phyloP scores from a whole-genome alignment of 2,888 invertebrate species.

The Hirtodrosophila duncani region DNA sequence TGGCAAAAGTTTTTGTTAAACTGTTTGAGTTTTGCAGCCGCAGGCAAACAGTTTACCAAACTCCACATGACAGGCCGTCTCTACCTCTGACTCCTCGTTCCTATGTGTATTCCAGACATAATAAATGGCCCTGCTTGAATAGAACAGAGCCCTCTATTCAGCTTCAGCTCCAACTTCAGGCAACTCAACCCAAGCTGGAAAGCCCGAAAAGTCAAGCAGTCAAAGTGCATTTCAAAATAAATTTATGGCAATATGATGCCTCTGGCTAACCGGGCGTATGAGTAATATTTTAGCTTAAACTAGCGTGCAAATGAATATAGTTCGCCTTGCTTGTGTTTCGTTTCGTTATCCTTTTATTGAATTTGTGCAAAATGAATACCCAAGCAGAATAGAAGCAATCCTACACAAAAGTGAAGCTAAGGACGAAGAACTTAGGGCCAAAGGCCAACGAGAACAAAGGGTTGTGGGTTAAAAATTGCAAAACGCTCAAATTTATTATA shows the following conservation, averaged over 20 bases:
- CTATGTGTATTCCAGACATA: too few relatives aligned
- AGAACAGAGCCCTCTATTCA: too few relatives aligned
- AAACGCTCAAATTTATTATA: slow-evolving; percentile 39
- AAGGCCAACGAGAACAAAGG: slow-evolving; percentile 7
- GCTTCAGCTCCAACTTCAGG: slow-evolving; percentile 16
- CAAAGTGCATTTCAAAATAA: slow-evolving; percentile 58
- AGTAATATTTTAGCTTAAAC: slow-evolving; percentile 44
- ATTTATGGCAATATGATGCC: slow-evolving; percentile 42
- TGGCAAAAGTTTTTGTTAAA: slow-evolving; percentile 46
- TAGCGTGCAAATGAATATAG: slow-evolving; percentile 39
- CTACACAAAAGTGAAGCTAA: not conserved
- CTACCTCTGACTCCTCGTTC: not conserved
- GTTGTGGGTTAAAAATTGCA: slow-evolving; percentile 34
- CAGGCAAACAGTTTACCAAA: slow-evolving; percentile 58
- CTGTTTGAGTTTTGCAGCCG: slow-evolving; percentile 47
- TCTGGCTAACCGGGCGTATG: slow-evolving; percentile 40
- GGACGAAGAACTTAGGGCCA: not conserved
- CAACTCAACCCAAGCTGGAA: too few relatives aligned
- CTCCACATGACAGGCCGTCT: slow-evolving; percentile 34
- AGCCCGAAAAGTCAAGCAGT: slow-evolving; percentile 63
- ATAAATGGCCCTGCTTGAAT: slow-evolving; percentile 4
- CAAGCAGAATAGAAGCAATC: not conserved
- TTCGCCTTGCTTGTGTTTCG: slow-evolving; percentile 9
- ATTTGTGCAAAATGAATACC: slow-evolving; percentile 17
- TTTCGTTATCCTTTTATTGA: slow-evolving; percentile 11